Percentiles rank a stretch among this genome's conserved stretches.
Conservation (phyloP, 2,797 vertebrate species). For the Spheniscus humboldti region DNA sequence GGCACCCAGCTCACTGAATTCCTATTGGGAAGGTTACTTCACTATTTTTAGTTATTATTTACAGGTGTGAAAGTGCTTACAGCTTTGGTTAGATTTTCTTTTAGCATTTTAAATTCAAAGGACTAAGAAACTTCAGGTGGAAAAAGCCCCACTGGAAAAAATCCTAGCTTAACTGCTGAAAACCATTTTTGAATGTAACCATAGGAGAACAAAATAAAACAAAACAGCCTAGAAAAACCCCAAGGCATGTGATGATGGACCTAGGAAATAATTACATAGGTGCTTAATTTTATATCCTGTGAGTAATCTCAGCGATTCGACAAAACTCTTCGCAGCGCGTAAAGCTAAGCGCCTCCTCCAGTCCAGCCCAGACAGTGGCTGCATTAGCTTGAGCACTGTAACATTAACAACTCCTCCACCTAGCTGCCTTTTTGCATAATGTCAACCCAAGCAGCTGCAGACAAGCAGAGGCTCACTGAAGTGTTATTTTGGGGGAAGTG, state of each 20-base stretch:
- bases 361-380: background rate
- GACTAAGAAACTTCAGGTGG: background rate
- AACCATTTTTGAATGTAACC: background rate
- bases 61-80: background rate
- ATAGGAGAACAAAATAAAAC: background rate
- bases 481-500: background rate
- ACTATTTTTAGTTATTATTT: background rate
- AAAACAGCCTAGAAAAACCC: background rate
- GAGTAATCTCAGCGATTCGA: background rate
- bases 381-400: background rate
- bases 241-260: background rate
- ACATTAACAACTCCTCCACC: slow-evolving; percentile 31
- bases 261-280: background rate
- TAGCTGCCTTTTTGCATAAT: slow-evolving; percentile 20
- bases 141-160: background rate
- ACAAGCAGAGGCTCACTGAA: background rate
- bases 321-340: background rate
- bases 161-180: background rate
- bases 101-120: background rate
- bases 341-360: background rate
- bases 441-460: background rate
- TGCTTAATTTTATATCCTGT: background rate
- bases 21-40: background rate
- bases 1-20: background rate
- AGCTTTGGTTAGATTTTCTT: background rate